phyloP scores from a whole-genome alignment of 2,113 vertebrate genomes.

The Nannospalax galili region DNA sequence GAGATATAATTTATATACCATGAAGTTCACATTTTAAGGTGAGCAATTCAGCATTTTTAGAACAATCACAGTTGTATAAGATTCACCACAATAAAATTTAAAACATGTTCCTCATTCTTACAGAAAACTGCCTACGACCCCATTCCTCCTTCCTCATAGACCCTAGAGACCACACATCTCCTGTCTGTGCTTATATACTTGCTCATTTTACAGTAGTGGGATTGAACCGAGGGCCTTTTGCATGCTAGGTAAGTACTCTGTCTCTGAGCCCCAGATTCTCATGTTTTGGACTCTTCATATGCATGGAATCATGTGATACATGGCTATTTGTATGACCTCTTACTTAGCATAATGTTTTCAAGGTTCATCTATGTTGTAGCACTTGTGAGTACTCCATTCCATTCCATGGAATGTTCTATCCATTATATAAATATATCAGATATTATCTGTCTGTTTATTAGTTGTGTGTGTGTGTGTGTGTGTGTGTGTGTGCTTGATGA shows the following conservation, averaged over 20 bases:
- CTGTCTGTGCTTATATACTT: neutral
- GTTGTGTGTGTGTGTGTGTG: no score
- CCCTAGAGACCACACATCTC: neutral
- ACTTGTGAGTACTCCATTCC: neutral
- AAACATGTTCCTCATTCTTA: neutral
- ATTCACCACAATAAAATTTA: neutral
- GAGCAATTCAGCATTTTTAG: neutral
- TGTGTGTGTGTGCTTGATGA: neutral
- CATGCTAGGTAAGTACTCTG: no score
- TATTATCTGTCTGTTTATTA: conserved; percentile 4
- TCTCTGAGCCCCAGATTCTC: neutral
- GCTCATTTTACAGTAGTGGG: neutral
- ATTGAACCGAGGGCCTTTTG: neutral
- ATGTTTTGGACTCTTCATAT: neutral
- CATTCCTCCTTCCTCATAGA: neutral
- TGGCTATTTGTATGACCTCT: neutral
- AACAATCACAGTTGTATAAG: neutral
- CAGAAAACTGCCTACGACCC: neutral
- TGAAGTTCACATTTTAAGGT: neutral
- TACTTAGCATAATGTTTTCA: neutral
- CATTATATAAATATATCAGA: neutral
- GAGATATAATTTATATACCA: neutral
- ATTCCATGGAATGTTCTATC: neutral
- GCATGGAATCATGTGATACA: neutral
- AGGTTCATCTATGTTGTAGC: neutral